Conservation (phyloP, 2,113 vertebrate species). For the Oreochromis aureus region DNA sequence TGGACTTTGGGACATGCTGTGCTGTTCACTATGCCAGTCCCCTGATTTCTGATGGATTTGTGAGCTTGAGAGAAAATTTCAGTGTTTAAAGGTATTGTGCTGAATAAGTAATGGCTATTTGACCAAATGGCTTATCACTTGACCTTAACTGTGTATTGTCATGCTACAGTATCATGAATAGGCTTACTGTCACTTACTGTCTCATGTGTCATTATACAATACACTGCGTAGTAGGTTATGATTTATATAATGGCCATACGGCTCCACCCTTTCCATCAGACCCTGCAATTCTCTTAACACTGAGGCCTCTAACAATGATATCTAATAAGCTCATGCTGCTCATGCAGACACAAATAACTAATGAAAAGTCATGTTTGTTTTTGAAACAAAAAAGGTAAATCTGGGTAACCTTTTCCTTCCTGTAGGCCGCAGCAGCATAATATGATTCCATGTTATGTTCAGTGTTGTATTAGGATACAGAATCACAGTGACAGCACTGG, state of each 20-base stretch:
- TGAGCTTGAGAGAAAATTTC: background rate
- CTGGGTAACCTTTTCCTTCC: background rate
- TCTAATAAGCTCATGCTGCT: background rate
- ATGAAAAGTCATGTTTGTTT: background rate
- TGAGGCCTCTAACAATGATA: background rate
- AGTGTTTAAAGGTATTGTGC: background rate
- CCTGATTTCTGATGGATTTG: background rate
- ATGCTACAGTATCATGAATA: background rate
- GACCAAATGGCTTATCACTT: background rate
- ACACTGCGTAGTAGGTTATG: background rate
- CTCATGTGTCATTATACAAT: background rate
- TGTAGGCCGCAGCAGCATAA: background rate
- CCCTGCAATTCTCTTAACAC: background rate
- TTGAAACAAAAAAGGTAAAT: background rate
- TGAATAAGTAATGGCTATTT: background rate
- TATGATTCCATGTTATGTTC: background rate
- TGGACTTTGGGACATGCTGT: background rate
- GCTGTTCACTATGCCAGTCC: accelerated
- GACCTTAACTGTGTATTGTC: background rate
- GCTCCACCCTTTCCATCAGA: background rate
- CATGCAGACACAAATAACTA: background rate
- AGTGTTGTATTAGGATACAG: background rate
- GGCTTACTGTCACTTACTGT: background rate
- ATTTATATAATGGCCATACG: background rate
- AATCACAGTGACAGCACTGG: background rate